Evolutionary conservation across 2,113 vertebrate species (phyloP), one percentile per base, ranked within the genome.

Genomic region (Cyanocitta stelleri): DNA sequence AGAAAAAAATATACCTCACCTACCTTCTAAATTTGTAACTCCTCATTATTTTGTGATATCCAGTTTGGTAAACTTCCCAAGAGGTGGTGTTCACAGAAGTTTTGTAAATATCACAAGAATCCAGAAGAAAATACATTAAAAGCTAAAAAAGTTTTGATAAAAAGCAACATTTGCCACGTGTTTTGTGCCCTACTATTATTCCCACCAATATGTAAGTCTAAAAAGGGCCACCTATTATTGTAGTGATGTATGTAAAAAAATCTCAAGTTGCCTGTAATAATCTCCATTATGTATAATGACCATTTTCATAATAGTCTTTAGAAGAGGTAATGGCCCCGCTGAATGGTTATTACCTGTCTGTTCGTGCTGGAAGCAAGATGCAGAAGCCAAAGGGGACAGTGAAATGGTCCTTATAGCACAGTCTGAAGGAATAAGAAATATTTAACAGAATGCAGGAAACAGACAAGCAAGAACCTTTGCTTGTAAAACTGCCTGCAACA

Each of bases 221-320:
- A 98, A 98, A 98, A 98, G 96, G 98, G 90, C 96, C 95, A 97
- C 97, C 96, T 97, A 98, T 98, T 98, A 98, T 97, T 95, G 95
- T 93, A 97, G 97, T 98, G 97, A 98, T 98, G 98, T 98, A 98
- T 98, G 98, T 98, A 98, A 98, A 98, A 98, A 97, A 97, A 97
- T 98, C 98, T 98, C 98, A 98, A 98, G 97, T 97, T 98, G 97
- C 97, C 97, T 98, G 97, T 98, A 98, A 98, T 98, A 98, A 98
- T 98, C 98, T 98, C 98, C 97, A 98, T 98, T 98, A 98, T 98
- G 97, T 98, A 98, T 98, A 98, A 98, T 98, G 98, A 98, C 98
- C 98, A 98, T 98, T 98, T 98, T 98, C 98, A 98, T 98, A 98
- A 98, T 98, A 98, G 98, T 97, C 98, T 98, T 98, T 98, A 98